Conservation (phyloP, 2,888 invertebrate species). For the Phengaris arion region DNA sequence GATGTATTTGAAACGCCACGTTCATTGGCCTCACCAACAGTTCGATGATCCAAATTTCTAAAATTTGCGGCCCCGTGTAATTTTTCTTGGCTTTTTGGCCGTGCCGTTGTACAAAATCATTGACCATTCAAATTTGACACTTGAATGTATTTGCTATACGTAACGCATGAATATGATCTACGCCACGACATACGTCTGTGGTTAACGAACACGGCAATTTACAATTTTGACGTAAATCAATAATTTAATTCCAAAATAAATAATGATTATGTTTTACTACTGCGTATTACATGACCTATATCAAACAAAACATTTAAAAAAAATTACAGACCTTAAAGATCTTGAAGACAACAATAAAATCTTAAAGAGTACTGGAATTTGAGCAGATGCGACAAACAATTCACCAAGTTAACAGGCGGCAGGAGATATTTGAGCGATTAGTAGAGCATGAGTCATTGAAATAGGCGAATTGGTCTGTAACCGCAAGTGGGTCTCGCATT, state of each 20-base stretch:
- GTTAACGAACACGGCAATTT: not conserved
- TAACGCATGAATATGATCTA: not conserved
- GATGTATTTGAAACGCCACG: constrained; percentile 47
- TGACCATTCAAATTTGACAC: constrained; percentile 54
- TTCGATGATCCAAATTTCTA: constrained; percentile 73
- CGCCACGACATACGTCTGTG: not conserved
- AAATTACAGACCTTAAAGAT: not conserved
- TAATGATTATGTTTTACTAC: too few species aligned
- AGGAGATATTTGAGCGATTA: constrained; percentile 43
- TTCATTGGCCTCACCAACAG: constrained; percentile 65
- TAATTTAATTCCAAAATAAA: not conserved
- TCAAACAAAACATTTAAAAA: not conserved
- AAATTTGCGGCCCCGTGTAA: constrained; percentile 58
- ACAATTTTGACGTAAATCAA: not conserved
- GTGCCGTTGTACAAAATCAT: constrained; percentile 55
- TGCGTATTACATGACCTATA: not conserved
- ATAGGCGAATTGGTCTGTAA: constrained; percentile 55
- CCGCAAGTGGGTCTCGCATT: constrained; percentile 75
- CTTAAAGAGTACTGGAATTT: not conserved
- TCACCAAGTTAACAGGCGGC: constrained; percentile 24
- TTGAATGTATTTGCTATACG: constrained; percentile 2
- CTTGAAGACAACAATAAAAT: not conserved
- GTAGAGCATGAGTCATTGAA: constrained; percentile 65
- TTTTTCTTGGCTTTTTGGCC: constrained; percentile 59
- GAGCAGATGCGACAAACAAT: not conserved